phyloP scores from a whole-genome alignment of 2,888 invertebrate genomes.

The Aspidiotus destructor region DNA sequence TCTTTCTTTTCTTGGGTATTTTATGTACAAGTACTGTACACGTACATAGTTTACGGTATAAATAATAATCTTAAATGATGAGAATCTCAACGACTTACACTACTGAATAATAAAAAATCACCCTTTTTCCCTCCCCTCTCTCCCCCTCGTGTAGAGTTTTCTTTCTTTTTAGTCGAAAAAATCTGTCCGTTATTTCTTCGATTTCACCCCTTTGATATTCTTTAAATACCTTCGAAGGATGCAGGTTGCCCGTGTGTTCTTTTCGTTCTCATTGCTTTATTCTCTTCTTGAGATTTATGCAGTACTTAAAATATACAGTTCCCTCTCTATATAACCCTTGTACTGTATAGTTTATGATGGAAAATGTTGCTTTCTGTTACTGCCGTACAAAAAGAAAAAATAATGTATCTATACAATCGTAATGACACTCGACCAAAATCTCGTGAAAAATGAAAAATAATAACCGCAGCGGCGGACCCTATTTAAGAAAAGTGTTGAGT shows the following conservation, averaged over 20 bases:
- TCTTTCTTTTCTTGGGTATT: no score
- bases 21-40: no score
- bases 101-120: conserved; percentile 30
- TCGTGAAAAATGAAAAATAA: not conserved
- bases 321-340: conserved; percentile 11
- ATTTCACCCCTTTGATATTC: conserved; percentile 31
- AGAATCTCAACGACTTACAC: conserved; percentile 28
- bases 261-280: conserved; percentile 20
- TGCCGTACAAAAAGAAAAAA: not conserved
- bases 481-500: conserved; percentile 29
- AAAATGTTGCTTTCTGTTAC: conserved; percentile 19
- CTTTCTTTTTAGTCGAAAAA: conserved; percentile 8
- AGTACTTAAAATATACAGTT: no score
- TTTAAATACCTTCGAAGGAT: conserved; percentile 26
- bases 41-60: not conserved
- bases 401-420: not conserved
- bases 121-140: conserved; percentile 13
- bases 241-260: conserved; percentile 16
- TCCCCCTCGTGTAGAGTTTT: not conserved
- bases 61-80: conserved; percentile 31
- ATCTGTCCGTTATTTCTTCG: conserved; percentile 27
- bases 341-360: conserved; percentile 15
- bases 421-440: conserved; percentile 20
- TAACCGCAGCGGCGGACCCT: not conserved
- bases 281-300: not conserved